Evolutionary conservation across 2,113 vertebrate genomes (phyloP).

Genomic region (Notarius lentiginosus): DNA sequence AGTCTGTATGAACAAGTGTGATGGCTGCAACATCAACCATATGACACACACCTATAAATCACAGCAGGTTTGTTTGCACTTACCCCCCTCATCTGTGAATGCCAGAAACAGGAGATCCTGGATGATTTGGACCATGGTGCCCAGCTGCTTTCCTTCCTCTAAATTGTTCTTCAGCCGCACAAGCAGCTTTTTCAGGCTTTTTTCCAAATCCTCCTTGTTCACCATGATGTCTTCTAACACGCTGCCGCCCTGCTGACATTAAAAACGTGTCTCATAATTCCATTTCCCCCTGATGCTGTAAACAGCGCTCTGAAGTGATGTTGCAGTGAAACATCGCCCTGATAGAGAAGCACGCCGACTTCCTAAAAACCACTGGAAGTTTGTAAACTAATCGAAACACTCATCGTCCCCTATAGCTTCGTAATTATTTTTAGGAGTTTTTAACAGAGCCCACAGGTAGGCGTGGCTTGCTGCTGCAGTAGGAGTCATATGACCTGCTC

Average conservation of each 20-base stretch:
- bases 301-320: conserved; percentile 1
- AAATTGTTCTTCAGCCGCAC: conserved; percentile 82
- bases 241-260: background rate
- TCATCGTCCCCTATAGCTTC: conserved; percentile 3
- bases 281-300: conserved; percentile 18
- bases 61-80: conserved; percentile 38
- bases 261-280: conserved; percentile 10
- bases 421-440: background rate
- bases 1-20: background rate
- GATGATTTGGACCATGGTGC: conserved; percentile 84
- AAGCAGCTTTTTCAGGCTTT: conserved; percentile 80
- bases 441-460: conserved; percentile 28
- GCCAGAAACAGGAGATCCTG: conserved; percentile 84
- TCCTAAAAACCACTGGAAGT: background rate
- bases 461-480: conserved; percentile 39
- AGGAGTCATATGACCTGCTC: conserved; percentile 64
- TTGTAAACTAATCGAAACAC: background rate
- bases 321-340: background rate
- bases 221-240: conserved; percentile 57
- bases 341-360: background rate
- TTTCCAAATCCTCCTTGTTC: conserved; percentile 71
- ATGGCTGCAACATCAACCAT: background rate
- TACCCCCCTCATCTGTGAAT: conserved; percentile 77
- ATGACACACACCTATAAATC: background rate
- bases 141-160: conserved; percentile 79